A percentile compares a stretch with the other conserved stretches of the same genome.
Conservation (phyloP, 2,113 vertebrate species). For the Epinephelus fuscoguttatus region DNA sequence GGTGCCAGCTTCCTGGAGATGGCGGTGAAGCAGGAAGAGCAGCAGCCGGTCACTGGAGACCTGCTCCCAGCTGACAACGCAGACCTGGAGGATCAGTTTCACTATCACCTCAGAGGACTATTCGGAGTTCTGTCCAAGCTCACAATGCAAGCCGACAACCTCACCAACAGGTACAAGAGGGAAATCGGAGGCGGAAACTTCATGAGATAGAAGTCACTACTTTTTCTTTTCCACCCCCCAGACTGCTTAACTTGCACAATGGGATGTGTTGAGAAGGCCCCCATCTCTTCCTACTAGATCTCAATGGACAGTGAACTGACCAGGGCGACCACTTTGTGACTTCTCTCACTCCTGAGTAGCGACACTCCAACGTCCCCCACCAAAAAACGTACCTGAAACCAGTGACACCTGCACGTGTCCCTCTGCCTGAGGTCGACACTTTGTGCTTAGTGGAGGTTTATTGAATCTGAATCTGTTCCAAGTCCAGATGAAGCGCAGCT, state of each 20-base stretch:
- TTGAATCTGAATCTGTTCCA: constrained; percentile 12
- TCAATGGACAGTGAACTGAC: constrained; percentile 60
- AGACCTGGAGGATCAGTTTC: constrained; percentile 85
- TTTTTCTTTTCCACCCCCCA: neutral
- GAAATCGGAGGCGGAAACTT: constrained; percentile 86
- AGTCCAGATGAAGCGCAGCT: constrained; percentile 68
- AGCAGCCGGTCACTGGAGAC: constrained; percentile 58
- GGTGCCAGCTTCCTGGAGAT: constrained; percentile 84
- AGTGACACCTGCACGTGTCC: constrained; percentile 52
- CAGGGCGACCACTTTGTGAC: constrained; percentile 45
- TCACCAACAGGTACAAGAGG: constrained; percentile 86
- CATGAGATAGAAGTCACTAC: constrained; percentile 72
- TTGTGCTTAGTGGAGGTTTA: constrained; percentile 61
- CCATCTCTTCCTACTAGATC: constrained; percentile 30
- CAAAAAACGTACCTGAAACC: constrained; percentile 44
- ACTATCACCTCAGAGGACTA: constrained; percentile 85
- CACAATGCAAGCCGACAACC: constrained; percentile 84
- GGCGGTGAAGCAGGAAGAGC: constrained; percentile 83
- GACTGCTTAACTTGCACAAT: constrained; percentile 68
- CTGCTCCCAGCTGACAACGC: constrained; percentile 49
- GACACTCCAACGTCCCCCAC: constrained; percentile 39
- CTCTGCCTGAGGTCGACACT: neutral
- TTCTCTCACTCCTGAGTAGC: constrained; percentile 47
- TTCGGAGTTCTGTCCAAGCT: constrained; percentile 87
- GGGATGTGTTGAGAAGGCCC: constrained; percentile 51